Evolutionary conservation across 2,888 invertebrate genomes (phyloP).

Genomic region (Podabrus alpinus): DNA sequence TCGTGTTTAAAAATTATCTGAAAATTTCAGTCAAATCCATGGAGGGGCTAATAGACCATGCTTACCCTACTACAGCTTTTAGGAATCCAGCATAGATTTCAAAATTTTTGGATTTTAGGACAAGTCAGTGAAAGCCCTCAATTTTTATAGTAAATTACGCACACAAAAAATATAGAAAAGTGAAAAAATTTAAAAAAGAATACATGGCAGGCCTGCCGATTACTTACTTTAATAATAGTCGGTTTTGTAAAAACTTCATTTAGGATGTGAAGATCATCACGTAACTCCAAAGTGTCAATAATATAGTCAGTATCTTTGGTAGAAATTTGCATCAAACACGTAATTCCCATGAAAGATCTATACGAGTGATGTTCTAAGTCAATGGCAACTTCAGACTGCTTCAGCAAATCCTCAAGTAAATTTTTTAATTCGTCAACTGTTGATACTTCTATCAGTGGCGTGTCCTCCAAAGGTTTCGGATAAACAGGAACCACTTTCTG

Average conservation of each 20-base stretch:
- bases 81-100: too few species aligned
- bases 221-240: slow-evolving; percentile 79
- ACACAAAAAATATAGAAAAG: too few species aligned
- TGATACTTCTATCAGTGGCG: slow-evolving; percentile 71
- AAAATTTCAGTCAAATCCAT: too few species aligned
- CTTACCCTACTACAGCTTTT: too few species aligned
- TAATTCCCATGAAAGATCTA: slow-evolving; percentile 89
- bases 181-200: neutral
- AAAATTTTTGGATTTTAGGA: too few species aligned
- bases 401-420: slow-evolving; percentile 69
- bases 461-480: slow-evolving; percentile 62
- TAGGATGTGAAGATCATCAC: slow-evolving; percentile 78
- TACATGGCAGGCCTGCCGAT: neutral
- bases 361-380: slow-evolving; percentile 95
- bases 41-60: too few species aligned
- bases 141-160: too few species aligned
- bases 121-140: too few species aligned
- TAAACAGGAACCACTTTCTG: slow-evolving; percentile 48
- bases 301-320: slow-evolving; percentile 82
- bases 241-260: slow-evolving; percentile 92
- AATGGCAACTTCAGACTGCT: slow-evolving; percentile 78
- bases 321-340: slow-evolving; percentile 95
- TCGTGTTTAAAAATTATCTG: too few species aligned
- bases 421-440: slow-evolving; percentile 66
- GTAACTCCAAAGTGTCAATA: slow-evolving; percentile 83